Base-by-base conservation (phyloP, 2,888 invertebrate genomes). In the Tetanocera ferruginea region DNA sequence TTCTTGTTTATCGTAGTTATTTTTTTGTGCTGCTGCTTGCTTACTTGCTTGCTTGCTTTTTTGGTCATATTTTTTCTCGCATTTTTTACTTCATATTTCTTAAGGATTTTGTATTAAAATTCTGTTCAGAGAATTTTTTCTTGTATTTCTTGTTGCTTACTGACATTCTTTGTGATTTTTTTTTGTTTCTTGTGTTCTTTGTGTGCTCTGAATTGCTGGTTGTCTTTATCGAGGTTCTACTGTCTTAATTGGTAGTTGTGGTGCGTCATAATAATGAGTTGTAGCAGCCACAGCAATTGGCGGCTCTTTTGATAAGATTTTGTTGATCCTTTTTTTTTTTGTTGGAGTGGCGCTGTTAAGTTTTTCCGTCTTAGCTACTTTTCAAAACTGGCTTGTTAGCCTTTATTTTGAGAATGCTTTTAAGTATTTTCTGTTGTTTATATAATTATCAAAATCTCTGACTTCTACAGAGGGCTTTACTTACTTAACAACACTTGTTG, bases 181-280 rank as follows among this genome's bases (percentile, higher is more conserved):
- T 60, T 11, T 14, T 60, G 25, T 11, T 6, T 3, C 23, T 23
- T 14, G 14, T 60, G 3, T 28, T 9, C 2, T 60, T 25, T 60
- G 0, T 28, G 2, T 60, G 25, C 25, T 60, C 28, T 60, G 11
- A 43, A 2, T 14, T 43, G 25, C 25, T 11, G 60, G 60, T 60
- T 60, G 5, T 9, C 3, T 60, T 60, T 28, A 60, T 60, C 60
- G 60, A 25, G 60, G 28, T 23, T 60, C 28, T 9, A 60, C 60
- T 60, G 34, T 71, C 70, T 71, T 71, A 71, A 71, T 71, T 71
- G 70, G 70, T 71, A 71, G 51, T 31, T 71, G 55, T 55, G 69
- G 60, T 52, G 31, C 70, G 3, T 69, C 49, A 49, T 37, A 49
- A 69, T 37, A 51, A 69, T 37, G 8, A 69, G 49, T 8, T 28